A percentile compares a stretch with the other conserved stretches of the same genome.
These are phyloP conservation scores for Sinocyclocheilus rhinocerous DNA, from an alignment of 2,113 vertebrate genomes.

Conservation along the genomic window DNA sequence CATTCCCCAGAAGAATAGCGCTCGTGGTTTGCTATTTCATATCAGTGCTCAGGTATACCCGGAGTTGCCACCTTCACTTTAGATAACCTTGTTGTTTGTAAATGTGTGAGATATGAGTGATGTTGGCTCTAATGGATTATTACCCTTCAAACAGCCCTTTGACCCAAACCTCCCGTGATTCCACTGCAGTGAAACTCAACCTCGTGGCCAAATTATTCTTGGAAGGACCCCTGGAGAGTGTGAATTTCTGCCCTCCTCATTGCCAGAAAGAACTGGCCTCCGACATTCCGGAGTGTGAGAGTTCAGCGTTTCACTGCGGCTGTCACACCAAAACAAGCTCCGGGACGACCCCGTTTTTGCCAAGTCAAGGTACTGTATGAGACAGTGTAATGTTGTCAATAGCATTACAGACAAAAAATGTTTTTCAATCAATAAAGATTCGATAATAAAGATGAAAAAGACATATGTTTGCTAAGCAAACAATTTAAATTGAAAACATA, in stretches of 20 bases:
- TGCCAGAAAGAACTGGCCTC: constrained; percentile 60
- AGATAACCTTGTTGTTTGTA: constrained; percentile 56
- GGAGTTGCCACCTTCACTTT: constrained; percentile 61
- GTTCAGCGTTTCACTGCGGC: constrained; percentile 51
- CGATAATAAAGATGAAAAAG: too few relatives aligned
- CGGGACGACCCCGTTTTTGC: neutral
- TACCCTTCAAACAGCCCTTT: constrained; percentile 62
- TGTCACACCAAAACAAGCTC: constrained; percentile 46
- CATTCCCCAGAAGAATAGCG: constrained; percentile 50
- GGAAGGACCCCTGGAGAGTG: constrained; percentile 67
- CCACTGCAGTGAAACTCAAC: constrained; percentile 67
- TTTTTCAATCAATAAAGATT: neutral
- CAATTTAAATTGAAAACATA: too few relatives aligned
- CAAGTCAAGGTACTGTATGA: neutral
- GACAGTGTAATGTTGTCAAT: neutral
- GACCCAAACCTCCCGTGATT: constrained; percentile 64
- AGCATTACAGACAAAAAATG: too few relatives aligned
- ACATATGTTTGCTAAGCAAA: too few relatives aligned
- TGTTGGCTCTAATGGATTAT: constrained; percentile 67
- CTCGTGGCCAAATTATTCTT: constrained; percentile 70
- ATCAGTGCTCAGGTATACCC: constrained; percentile 43
- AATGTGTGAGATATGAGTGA: constrained; percentile 68
- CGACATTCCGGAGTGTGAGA: constrained; percentile 61
- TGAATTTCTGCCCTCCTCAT: constrained; percentile 65
- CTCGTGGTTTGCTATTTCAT: constrained; percentile 31